phyloP scores from a whole-genome alignment of 2,797 vertebrate species.

The Diplodus puntazzo region DNA sequence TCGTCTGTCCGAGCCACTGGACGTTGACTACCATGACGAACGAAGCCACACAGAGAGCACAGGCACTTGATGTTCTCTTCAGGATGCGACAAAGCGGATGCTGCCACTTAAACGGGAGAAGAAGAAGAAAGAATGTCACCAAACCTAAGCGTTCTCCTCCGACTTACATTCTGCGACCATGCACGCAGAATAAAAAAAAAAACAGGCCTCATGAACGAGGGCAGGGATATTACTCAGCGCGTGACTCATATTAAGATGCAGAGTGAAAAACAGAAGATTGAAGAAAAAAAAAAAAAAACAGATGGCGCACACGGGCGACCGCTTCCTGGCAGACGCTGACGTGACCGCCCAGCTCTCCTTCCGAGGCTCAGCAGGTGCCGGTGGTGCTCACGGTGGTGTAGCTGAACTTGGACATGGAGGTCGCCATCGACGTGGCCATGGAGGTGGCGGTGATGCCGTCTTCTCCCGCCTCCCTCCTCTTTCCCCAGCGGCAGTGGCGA shows the following conservation, averaged over 20 bases:
- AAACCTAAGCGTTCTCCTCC: too few species aligned
- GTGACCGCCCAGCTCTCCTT: background rate
- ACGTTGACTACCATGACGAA: constrained; percentile 28
- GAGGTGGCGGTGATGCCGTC: constrained; percentile 68
- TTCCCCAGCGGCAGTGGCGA: constrained; percentile 60
- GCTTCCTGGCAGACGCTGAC: constrained; percentile 1
- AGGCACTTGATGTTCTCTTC: constrained; percentile 79
- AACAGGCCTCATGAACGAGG: constrained; percentile 32
- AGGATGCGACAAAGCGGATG: constrained; percentile 66
- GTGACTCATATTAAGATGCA: constrained; percentile 54
- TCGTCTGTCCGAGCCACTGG: constrained; percentile 18
- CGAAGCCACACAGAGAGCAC: constrained; percentile 61
- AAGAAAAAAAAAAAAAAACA: constrained; percentile 28
- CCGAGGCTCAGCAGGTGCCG: constrained; percentile 81
- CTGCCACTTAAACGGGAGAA: constrained; percentile 43
- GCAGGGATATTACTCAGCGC: constrained; percentile 46
- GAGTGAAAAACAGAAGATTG: constrained; percentile 41
- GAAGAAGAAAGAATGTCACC: constrained; percentile 40
- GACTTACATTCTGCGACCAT: constrained; percentile 54
- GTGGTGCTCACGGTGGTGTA: constrained; percentile 94
- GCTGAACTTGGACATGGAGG: constrained; percentile 92
- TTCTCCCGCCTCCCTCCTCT: constrained; percentile 63
- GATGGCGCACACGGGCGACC: constrained; percentile 31
- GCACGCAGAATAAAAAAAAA: constrained; percentile 43
- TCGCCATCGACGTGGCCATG: constrained; percentile 79